A percentile compares a stretch with the other conserved stretches of the same genome.
phyloP scores from a whole-genome alignment of 2,113 vertebrate species.

The Siniperca knerii region DNA sequence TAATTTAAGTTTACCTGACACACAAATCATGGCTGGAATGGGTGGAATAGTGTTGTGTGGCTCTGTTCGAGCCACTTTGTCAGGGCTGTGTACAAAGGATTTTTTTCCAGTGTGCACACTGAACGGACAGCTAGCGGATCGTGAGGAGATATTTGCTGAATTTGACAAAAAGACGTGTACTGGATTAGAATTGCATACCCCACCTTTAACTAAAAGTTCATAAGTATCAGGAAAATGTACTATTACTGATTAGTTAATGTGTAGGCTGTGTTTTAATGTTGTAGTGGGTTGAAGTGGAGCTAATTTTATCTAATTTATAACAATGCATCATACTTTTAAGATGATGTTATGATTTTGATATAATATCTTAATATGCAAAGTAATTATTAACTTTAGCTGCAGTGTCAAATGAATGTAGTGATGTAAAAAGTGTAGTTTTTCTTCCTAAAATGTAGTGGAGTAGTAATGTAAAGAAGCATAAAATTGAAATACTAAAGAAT shows the following conservation, averaged over 20 bases:
- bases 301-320: neutral
- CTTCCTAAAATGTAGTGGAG: neutral
- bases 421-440: neutral
- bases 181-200: no score
- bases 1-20: no score
- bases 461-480: neutral
- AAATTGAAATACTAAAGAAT: neutral
- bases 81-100: no score
- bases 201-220: no score
- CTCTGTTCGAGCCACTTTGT: no score
- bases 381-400: neutral
- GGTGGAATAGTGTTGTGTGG: no score
- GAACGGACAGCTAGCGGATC: no score
- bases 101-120: no score
- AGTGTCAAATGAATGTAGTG: neutral
- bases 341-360: neutral
- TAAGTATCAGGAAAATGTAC: neutral
- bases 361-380: neutral
- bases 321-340: neutral
- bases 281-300: neutral
- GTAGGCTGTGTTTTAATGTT: neutral
- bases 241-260: neutral
- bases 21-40: no score
- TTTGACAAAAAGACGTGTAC: no score
- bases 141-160: no score